Base-by-base conservation (phyloP, 2,113 vertebrate genomes). In the Gila orcuttii region DNA sequence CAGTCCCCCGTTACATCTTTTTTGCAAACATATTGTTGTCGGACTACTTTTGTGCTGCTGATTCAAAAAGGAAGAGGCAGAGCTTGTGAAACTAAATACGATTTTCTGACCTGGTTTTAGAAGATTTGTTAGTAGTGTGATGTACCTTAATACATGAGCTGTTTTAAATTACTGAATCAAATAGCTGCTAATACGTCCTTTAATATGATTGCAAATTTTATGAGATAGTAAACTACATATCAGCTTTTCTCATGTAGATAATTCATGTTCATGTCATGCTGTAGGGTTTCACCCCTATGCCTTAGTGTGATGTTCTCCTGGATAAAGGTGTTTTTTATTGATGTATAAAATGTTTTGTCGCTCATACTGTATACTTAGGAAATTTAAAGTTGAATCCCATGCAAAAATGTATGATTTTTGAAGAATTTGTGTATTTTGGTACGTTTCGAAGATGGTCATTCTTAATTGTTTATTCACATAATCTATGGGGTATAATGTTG, bases 131-230 rank as follows among this genome's bases (percentile, higher is more conserved):
- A 59, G 10, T 13, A 33, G 28, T 31, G 28, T 33, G 52, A 36
- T 79, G 31, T 59, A 60, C 76, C 31, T 55, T 33, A 57, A 55
- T 55, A 33, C 9, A 6, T 21, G 12, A 33, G 75, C 17, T 33
- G 19, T 79, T 59, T 59, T 59, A 60, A 79, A 79, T 39, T 3
- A 77, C 21, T 57, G 76, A 60, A 23, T 59, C 76, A n/a, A 39
- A 59, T 39, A 79, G 52, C 76, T 79, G 76, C 76, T 59, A 79
- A 62, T 45, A 45, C n/a, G 7, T 79, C 10, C 17, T 55, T 78
- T n/a, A 57, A 78, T 78, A 7, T 47, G 23, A 74, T 74, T 47
- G 12, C 42, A 55, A 28, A 11, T 77, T 57, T 77, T 1, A 76
- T 77, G 50, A 57, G 31, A 57, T 78, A 31, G 57, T 78, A 79